These are phyloP conservation scores for Datnioides undecimradiatus DNA, from an alignment of 2,113 vertebrate genomes.

Conservation along the genomic window DNA sequence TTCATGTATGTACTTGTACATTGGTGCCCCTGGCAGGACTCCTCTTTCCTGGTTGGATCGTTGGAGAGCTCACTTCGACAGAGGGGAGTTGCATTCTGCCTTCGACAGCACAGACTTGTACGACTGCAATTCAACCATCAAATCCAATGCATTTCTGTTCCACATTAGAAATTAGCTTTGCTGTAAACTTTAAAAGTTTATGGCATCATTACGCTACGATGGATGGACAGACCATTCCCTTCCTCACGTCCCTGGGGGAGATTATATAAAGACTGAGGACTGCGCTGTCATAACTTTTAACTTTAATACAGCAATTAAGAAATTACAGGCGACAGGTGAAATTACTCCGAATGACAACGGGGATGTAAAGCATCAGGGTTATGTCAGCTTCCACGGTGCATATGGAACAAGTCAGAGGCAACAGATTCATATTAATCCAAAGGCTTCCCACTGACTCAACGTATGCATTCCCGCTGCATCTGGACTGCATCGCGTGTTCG, in stretches of 20 bases:
- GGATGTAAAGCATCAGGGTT: not conserved
- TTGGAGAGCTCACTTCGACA: not conserved
- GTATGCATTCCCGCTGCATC: conserved; percentile 25
- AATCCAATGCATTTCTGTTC: not conserved
- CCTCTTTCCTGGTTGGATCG: not conserved
- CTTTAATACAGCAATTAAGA: conserved; percentile 65
- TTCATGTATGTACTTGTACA: not conserved
- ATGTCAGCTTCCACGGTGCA: not conserved
- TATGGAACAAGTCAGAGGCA: not conserved
- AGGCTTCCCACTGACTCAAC: not conserved
- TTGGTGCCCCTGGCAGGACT: not conserved
- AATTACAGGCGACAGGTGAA: conserved; percentile 55
- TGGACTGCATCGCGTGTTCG: conserved; percentile 46
- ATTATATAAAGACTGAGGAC: not conserved
- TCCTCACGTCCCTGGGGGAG: no score
- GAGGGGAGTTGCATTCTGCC: not conserved
- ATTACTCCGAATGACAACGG: conserved; percentile 8
- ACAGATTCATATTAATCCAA: not conserved
- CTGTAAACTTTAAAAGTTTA: no score
- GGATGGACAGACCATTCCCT: not conserved
- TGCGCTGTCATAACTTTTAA: no score
- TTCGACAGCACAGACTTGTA: not conserved
- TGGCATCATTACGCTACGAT: no score
- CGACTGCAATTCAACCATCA: no score
- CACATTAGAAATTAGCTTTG: not conserved